Base-by-base conservation (phyloP, 2,797 vertebrate genomes). In the Nyctibius grandis region DNA sequence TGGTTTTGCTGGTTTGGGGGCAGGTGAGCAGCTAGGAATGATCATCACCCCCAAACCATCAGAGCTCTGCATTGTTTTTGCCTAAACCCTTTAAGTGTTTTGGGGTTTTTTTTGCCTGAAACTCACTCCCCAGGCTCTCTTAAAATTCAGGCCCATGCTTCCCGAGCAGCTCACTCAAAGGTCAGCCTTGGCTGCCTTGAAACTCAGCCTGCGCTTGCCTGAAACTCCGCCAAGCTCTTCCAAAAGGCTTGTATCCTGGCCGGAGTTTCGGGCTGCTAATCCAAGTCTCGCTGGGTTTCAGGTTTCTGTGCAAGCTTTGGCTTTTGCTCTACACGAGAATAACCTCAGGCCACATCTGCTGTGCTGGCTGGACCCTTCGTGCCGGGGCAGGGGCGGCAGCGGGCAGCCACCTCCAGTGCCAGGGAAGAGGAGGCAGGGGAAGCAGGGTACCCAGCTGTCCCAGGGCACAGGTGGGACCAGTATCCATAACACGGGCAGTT, bases 1-100 rank as follows among this genome's bases (percentile, higher is more conserved):
- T 84, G 92, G 95, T 96, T 97, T 33, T 89, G 95, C 96, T 97
- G 95, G 93, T 97, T 97, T 89, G 82, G 89, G 95, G 92, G 90
- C 95, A 91, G 93, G 85, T 51, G 92, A 89, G 79, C 31, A 7
- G 73, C 64, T 65, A 26, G 68, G 91, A 54, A 70, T 78, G n/a
- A n/a, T n/a, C 25, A 68, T 92, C 95, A 89, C 79, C 94, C 88
- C 91, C 85, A 77, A 94, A 91, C 79, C 79, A 17, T 11, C 45
- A 59, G 26, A 42, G 75, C 26, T 57, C 73, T 44, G 48, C 72
- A 29, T 6, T 74, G 83, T 8, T 85, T 74, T 65, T 59, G 29
- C 60, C 65, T 81, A 61, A 92, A 85, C 12, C 51, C 68, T 73
- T 75, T 3, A 40, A 33, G 12, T 21, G n/a, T 45, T 81, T 36